These are phyloP conservation scores for Limnephilus lunatus DNA, from an alignment of 2,888 invertebrate species.

Conservation along the genomic window DNA sequence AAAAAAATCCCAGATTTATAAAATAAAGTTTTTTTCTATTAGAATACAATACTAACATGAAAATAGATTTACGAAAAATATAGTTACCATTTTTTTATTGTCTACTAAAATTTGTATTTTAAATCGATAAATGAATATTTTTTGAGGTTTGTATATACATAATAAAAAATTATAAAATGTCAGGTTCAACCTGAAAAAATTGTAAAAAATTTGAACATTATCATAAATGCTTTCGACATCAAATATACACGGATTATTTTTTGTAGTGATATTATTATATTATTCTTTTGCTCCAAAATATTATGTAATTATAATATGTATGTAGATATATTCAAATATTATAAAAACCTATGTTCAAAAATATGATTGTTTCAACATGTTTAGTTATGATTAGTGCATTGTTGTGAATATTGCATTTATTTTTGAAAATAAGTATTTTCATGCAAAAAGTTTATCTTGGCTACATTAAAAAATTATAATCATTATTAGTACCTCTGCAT, in stretches of 20 bases:
- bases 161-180: neutral
- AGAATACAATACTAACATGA: neutral
- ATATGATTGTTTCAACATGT: neutral
- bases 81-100: conserved; percentile 30
- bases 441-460: neutral
- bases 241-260: neutral
- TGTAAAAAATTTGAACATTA: neutral
- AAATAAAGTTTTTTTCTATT: neutral
- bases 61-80: conserved; percentile 12
- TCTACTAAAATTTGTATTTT: conserved; percentile 9
- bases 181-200: neutral
- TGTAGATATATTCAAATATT: neutral
- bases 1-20: neutral
- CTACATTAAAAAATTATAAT: neutral
- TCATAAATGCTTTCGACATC: neutral
- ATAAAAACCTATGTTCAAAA: neutral
- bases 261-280: neutral
- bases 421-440: neutral
- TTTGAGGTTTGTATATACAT: conserved; percentile 6
- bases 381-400: neutral
- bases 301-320: neutral
- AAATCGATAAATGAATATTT: conserved; percentile 5
- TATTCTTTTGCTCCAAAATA: neutral
- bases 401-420: neutral
- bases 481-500: neutral